Evolutionary conservation across 1,140 invertebrate genomes (phyloP).

Genomic region (Lepidurus arcticus): DNA sequence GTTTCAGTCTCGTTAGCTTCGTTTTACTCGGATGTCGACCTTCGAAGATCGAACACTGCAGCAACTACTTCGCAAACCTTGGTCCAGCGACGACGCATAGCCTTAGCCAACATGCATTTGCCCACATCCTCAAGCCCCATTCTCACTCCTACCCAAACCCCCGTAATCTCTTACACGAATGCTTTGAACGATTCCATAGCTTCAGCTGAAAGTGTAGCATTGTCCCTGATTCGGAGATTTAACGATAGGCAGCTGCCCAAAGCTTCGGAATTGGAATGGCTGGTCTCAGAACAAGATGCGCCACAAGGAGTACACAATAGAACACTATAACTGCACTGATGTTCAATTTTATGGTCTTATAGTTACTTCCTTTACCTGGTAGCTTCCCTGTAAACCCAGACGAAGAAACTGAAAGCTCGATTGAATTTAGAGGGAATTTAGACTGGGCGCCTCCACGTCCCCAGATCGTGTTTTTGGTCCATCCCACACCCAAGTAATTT

Average conservation of each 20-base stretch:
- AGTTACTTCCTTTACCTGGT: conserved; percentile 67
- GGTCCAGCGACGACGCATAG: conserved; percentile 37
- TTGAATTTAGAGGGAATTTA: conserved; percentile 61
- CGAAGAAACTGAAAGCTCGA: conserved; percentile 48
- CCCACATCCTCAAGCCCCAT: conserved; percentile 35
- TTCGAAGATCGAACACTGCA: conserved; percentile 43
- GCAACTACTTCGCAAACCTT: conserved; percentile 35
- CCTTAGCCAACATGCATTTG: conserved; percentile 34
- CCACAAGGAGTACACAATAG: conserved; percentile 58
- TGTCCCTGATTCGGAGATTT: conserved; percentile 69
- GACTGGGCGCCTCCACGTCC: conserved; percentile 80
- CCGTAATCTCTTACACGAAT: neutral
- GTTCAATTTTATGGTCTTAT: conserved; percentile 36
- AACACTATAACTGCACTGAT: conserved; percentile 19
- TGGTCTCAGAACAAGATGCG: conserved; percentile 71
- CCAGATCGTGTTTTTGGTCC: conserved; percentile 77
- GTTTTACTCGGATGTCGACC: conserved; percentile 53
- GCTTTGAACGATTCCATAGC: conserved; percentile 45
- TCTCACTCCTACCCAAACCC: conserved; percentile 32
- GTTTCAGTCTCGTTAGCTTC: conserved; percentile 59
- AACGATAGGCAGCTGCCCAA: conserved; percentile 69
- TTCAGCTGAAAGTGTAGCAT: conserved; percentile 71
- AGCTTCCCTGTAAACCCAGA: conserved; percentile 61
- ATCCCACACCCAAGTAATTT: conserved; percentile 61
- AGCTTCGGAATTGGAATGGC: conserved; percentile 73